Evolutionary conservation across 2,797 vertebrate genomes (phyloP).

Genomic region (Rachycentron canadum): DNA sequence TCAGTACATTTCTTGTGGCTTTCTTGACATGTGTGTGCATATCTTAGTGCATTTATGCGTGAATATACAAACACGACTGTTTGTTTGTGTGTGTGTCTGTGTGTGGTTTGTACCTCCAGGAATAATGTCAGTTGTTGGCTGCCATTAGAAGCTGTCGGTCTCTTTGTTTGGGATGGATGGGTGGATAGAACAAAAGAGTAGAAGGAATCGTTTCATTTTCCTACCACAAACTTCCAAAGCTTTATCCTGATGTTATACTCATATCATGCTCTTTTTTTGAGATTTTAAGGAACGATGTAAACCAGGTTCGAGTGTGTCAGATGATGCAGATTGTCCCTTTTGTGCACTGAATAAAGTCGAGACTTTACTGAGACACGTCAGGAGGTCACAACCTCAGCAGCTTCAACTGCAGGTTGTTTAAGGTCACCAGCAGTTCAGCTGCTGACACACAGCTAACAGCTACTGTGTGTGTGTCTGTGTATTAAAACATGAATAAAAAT

Average conservation of each 20-base stretch:
- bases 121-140: constrained; percentile 5
- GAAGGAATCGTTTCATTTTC: constrained; percentile 2
- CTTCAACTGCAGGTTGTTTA: constrained; percentile 65
- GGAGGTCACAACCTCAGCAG: constrained; percentile 47
- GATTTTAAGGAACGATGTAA: neutral
- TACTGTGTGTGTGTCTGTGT: constrained; percentile 26
- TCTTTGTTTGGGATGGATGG: constrained; percentile 7
- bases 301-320: constrained; percentile 25
- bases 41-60: constrained; percentile 52
- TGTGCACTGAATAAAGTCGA: constrained; percentile 36
- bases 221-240: neutral
- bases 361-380: constrained; percentile 34
- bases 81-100: constrained; percentile 32
- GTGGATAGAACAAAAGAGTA: neutral
- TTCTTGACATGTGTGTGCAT: constrained; percentile 30
- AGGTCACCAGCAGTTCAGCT: constrained; percentile 73
- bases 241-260: neutral
- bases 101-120: constrained; percentile 34
- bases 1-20: constrained; percentile 51
- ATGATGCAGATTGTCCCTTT: constrained; percentile 34
- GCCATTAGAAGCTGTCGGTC: neutral
- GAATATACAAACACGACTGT: constrained; percentile 62
- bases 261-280: neutral
- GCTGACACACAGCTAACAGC: constrained; percentile 27
- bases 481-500: constrained; percentile 17